Evolutionary conservation across 2,797 vertebrate species (phyloP).

Genomic region (Microctenopoma lineatum): DNA sequence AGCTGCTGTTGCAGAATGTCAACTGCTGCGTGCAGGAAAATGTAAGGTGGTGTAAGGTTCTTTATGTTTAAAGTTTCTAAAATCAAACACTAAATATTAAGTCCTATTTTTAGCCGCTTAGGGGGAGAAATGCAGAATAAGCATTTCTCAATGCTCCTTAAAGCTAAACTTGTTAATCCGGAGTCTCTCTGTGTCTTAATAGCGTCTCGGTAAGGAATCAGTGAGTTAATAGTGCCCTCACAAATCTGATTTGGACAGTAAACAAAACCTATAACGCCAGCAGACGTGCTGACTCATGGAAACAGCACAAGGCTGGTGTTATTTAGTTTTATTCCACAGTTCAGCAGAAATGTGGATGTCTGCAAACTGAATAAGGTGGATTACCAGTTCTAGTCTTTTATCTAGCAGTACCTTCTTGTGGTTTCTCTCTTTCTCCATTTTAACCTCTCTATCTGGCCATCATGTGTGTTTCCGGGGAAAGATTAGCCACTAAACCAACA

Average conservation of each 20-base stretch:
- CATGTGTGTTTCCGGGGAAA: constrained; percentile 79
- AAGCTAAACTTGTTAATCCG: constrained; percentile 82
- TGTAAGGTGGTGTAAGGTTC: neutral
- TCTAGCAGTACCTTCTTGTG: constrained; percentile 33
- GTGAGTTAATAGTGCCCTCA: constrained; percentile 75
- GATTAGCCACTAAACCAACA: constrained; percentile 82
- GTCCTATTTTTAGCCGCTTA: too few species aligned
- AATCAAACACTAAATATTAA: too few species aligned
- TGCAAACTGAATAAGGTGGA: neutral
- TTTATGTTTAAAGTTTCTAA: neutral
- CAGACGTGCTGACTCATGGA: constrained; percentile 64
- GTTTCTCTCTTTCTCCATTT: constrained; percentile 64
- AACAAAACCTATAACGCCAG: constrained; percentile 65
- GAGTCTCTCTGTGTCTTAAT: constrained; percentile 70
- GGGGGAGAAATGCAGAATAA: constrained; percentile 72
- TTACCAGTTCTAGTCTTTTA: constrained; percentile 10
- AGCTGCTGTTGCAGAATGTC: neutral
- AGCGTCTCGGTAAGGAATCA: constrained; percentile 81
- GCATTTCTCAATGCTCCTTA: constrained; percentile 79
- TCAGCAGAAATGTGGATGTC: neutral
- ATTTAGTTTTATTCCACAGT: constrained; percentile 3
- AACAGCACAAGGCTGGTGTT: constrained; percentile 23
- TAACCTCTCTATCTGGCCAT: constrained; percentile 79
- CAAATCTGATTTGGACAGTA: constrained; percentile 78
- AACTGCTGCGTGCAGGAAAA: too few species aligned